Evolutionary conservation across 2,888 invertebrate species (phyloP).

Genomic region (Danaus chrysippus): DNA sequence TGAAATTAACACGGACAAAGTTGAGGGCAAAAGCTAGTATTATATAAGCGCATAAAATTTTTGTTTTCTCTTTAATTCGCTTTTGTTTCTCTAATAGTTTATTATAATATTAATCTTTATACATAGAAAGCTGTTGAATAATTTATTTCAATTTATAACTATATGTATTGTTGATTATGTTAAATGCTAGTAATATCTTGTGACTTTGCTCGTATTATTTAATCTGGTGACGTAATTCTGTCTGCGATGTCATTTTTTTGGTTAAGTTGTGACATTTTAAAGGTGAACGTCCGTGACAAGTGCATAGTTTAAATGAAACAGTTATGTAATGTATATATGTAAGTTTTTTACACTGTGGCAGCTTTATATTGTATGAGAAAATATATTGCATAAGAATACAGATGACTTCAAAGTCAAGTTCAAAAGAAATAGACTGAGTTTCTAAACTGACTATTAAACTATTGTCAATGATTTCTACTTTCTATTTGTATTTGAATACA

Average conservation of each 20-base stretch:
- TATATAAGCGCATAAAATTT: no score
- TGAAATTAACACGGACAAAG: no score
- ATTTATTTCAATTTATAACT: no score
- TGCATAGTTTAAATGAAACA: constrained; percentile 1
- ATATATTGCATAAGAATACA: no score
- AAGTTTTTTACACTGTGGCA: constrained; percentile 1
- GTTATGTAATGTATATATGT: not conserved
- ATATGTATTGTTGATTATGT: no score
- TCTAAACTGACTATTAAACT: not conserved
- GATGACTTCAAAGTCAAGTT: constrained; percentile 22
- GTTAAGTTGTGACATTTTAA: not conserved
- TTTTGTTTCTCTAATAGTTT: no score
- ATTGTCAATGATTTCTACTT: not conserved
- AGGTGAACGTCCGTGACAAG: constrained; percentile 11
- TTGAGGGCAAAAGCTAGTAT: no score
- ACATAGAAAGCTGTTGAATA: no score
- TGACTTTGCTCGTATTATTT: no score
- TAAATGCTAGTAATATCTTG: no score
- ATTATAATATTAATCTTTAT: no score
- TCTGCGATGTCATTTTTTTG: not conserved
- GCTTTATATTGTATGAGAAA: not conserved
- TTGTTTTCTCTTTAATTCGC: no score
- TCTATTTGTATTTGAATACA: constrained; percentile 1
- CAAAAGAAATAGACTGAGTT: constrained; percentile 11
- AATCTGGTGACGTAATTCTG: not conserved